Evolutionary conservation across 2,888 invertebrate species (phyloP), one percentile per base, ranked within the genome.

Genomic region (Agrilus biguttatus): DNA sequence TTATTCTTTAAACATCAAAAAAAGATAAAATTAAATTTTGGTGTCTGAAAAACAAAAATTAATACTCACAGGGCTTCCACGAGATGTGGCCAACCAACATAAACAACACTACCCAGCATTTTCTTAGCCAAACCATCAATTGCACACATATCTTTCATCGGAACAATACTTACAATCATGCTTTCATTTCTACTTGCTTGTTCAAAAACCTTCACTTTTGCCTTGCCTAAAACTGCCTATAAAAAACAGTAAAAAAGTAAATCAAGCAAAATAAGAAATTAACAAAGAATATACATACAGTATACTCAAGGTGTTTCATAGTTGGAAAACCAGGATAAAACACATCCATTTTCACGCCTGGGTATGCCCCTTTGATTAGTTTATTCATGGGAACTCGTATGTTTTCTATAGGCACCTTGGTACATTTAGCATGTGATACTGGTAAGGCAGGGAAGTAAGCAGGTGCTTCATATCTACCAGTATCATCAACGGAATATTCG

Each of bases 271-370:
- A 17, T 23, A 23, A 10, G 3, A 34, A 46, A 43, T 44, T 33
- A n/a, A 39, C 44, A 40, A 36, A 21, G 5, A 21, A 21, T 19
- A 37, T 53, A 66, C 73, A 66, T 64, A 86, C 88, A 58, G 69
- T 73, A 61, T 90, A 90, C 19, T 80, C 70, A 33, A 96, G 68
- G 65, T 92, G 85, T 52, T 82, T 82, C 66, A 95, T 74, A 1
- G 91, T 91, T 0, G 96, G 95, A 63, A 97, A 97, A 8, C 96
- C 96, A 1, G 88, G 85, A 65, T 81, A 88, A 59, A 83, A 78
- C 40, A 83, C 72, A 54, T 83, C 77, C 32, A 77, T 63, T 44
- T 71, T 68, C 0, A 79, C 80, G 43, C 78, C 80, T 0, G 79
- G 77, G 58, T 81, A 72, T 47, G 86, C 70, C 7, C 90, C 89